Evolutionary conservation across 2,797 vertebrate species (phyloP).

Genomic region (Sebastes hubbsi): DNA sequence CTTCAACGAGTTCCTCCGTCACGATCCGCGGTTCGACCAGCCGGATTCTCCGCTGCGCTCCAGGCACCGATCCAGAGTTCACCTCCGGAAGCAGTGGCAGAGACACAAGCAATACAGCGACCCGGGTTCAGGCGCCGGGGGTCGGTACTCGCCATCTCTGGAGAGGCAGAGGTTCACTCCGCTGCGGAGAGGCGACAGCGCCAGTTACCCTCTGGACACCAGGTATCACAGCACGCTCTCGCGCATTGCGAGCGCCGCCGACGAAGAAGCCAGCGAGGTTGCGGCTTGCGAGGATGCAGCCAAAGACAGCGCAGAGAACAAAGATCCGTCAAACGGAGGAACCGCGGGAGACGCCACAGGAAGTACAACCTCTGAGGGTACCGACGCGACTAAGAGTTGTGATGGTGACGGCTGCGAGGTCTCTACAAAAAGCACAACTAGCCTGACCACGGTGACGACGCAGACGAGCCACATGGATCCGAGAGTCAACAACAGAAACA

Average conservation of each 20-base stretch:
- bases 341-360: not conserved
- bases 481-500: conserved; percentile 74
- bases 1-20: conserved; percentile 95
- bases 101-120: conserved; percentile 96
- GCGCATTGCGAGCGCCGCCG: conserved; percentile 86
- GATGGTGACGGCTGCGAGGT: not conserved
- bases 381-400: not conserved
- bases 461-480: conserved; percentile 64
- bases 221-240: conserved; percentile 90
- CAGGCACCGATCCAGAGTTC: conserved; percentile 89
- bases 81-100: conserved; percentile 96
- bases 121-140: conserved; percentile 83
- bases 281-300: conserved; percentile 59
- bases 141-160: conserved; percentile 76
- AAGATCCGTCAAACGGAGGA: conserved; percentile 20
- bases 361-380: conserved; percentile 16
- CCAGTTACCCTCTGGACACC: conserved; percentile 81
- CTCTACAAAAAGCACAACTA: conserved; percentile 54
- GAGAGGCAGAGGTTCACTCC: conserved; percentile 81
- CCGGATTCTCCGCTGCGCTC: conserved; percentile 86
- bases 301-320: conserved; percentile 39
- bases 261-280: conserved; percentile 85
- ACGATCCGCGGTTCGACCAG: conserved; percentile 93
- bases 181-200: conserved; percentile 81
- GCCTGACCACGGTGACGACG: conserved; percentile 14